Conservation (phyloP, 1,140 invertebrate genomes). For the Drosophila navojoa region DNA sequence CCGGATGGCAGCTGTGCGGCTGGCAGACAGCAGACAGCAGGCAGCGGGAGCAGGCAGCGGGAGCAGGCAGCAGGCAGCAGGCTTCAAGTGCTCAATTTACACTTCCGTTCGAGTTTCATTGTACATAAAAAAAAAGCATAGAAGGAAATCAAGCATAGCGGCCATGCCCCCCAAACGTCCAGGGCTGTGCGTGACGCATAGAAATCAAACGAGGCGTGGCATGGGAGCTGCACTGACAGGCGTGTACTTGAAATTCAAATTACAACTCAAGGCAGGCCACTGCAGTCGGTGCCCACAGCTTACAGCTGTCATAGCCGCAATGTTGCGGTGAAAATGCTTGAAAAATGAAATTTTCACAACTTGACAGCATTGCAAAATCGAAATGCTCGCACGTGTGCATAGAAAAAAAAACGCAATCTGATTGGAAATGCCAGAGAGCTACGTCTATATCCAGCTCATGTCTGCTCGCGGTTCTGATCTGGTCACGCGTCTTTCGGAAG, state of each 20-base stretch:
- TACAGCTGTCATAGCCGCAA: conserved; percentile 18
- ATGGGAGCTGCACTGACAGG: conserved; percentile 4
- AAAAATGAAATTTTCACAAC: no score
- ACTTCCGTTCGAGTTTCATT: conserved; percentile 54
- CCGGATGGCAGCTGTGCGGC: conserved; percentile 25
- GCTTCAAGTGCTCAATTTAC: conserved; percentile 76
- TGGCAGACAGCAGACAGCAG: not conserved
- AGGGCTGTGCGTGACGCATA: conserved; percentile 31
- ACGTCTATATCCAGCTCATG: no score
- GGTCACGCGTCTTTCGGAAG: no score
- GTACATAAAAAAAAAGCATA: conserved; percentile 3
- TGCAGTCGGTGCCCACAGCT: not conserved
- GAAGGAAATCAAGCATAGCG: not conserved
- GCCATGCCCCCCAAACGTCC: not conserved
- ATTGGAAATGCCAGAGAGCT: no score
- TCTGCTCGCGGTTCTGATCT: no score
- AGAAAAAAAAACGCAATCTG: no score
- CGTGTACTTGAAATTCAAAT: conserved; percentile 74
- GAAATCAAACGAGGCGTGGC: conserved; percentile 6
- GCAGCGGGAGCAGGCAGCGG: not conserved
- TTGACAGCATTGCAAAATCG: no score
- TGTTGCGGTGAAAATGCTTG: not conserved
- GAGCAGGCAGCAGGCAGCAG: conserved; percentile 15
- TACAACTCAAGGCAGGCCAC: conserved; percentile 58
- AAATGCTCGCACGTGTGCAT: no score